Base-by-base conservation (phyloP, 2,888 invertebrate genomes). In the Orthosia gracilis region DNA sequence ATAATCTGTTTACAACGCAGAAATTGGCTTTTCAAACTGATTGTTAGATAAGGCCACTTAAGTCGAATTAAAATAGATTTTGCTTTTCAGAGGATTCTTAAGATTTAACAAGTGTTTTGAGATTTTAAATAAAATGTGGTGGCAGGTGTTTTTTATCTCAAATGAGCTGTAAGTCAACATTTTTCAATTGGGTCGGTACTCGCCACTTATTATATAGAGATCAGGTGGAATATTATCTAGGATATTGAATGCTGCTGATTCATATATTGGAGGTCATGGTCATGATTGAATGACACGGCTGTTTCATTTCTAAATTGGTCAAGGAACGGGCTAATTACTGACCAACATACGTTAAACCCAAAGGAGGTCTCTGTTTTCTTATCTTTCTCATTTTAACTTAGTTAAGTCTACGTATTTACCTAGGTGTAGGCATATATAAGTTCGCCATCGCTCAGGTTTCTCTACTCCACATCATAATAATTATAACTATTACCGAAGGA, bases 11-110 rank as follows among this genome's bases (percentile, higher is more conserved):
- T 54, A 31, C 69, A 49, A 40, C 5, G 57, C 57, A 69, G 9
- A 69, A 63, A 69, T 69, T 66, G 65, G 55, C 68, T 65, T 58
- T 81, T 18, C 2, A 31, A 61, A 31, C 49, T 26, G 69, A 79
- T 79, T 52, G 55, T 66, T 54, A 9, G 81, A 63, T 80, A 75
- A 66, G 12, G 13, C 26, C n/a, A 58, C 65, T 75, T 57, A 57
- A 52, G 15, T 57, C 2, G 52, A 67, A 55, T 31, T 47, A 54
- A 76, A 64, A 23, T 31, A 52, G 61, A 58, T 72, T 63, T 63
- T 72, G 17, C 54, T 73, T 66, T 47, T 57, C 23, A 5, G 13
- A 18, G 12, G 40, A 73, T 21, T 54, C 31, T 78, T n/a, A 61
- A 50, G 21, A 47, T 65, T 58, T 62, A 47, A 26, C 13, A n/a